Evolutionary conservation across 2,797 vertebrate species (phyloP).

Genomic region (Balearica regulorum): DNA sequence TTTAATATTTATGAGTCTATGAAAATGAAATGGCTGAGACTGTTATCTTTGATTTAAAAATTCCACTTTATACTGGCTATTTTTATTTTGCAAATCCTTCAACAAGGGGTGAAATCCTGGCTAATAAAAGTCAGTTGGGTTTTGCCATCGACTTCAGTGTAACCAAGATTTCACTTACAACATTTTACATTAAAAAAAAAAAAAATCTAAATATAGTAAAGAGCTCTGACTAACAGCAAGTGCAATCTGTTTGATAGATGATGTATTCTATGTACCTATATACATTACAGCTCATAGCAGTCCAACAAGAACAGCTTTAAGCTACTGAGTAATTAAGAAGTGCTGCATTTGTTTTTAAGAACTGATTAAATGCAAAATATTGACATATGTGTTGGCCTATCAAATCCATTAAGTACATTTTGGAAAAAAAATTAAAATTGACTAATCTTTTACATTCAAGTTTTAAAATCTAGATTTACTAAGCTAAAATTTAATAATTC

Average conservation of each 20-base stretch:
- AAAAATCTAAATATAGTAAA: not conserved
- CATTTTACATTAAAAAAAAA: not conserved
- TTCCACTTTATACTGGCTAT: not conserved
- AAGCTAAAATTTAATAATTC: conserved; percentile 1
- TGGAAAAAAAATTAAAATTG: not conserved
- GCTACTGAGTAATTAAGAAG: conserved; percentile 6
- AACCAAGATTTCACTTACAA: not conserved
- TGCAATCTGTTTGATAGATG: conserved; percentile 34
- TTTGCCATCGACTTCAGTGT: not conserved
- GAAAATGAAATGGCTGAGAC: not conserved
- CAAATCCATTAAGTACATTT: not conserved
- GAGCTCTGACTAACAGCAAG: conserved; percentile 24
- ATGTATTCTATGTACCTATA: not conserved
- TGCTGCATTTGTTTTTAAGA: not conserved
- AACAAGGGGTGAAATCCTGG: not conserved
- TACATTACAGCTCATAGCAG: not conserved
- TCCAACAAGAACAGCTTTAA: not conserved
- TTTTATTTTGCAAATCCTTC: not conserved
- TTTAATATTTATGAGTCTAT: not conserved
- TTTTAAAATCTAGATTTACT: conserved; percentile 4
- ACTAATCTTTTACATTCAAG: not conserved
- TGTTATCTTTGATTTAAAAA: not conserved
- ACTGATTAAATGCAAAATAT: not conserved
- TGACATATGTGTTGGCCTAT: not conserved
- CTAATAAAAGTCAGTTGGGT: not conserved